phyloP scores from a whole-genome alignment of 2,797 vertebrate genomes.

The Esox masquinongy region DNA sequence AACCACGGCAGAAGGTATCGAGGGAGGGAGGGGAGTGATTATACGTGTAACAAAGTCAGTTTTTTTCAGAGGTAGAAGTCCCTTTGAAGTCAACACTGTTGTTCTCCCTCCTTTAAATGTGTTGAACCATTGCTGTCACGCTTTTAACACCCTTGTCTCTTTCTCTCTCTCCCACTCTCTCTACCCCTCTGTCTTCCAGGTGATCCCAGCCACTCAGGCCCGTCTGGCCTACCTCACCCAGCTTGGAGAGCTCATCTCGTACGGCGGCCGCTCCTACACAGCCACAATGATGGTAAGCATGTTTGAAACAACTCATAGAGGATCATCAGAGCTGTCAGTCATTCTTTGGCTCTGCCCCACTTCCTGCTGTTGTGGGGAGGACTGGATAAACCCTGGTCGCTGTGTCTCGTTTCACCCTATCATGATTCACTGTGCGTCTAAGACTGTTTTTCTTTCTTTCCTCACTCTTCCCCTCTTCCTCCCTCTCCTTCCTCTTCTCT shows the following conservation, averaged over 20 bases:
- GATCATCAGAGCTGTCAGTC: background rate
- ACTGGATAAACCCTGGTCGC: background rate
- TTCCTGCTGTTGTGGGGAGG: background rate
- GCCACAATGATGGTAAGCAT: conserved; percentile 91
- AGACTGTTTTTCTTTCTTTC: background rate
- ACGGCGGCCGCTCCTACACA: conserved; percentile 90
- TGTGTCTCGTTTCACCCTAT: background rate
- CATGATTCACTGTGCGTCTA: background rate
- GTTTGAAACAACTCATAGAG: background rate
- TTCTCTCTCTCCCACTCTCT: background rate
- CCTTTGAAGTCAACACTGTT: background rate
- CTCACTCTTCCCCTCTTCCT: background rate
- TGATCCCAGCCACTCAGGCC: conserved; percentile 86
- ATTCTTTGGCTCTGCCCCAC: background rate
- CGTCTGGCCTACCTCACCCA: conserved; percentile 94
- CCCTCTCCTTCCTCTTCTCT: too few species aligned
- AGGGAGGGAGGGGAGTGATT: conserved; percentile 9
- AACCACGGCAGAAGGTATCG: conserved; percentile 95
- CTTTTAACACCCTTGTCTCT: background rate
- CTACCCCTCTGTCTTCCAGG: conserved; percentile 61
- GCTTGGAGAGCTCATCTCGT: conserved; percentile 94
- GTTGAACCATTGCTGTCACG: background rate
- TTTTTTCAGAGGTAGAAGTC: background rate
- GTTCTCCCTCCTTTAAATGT: background rate
- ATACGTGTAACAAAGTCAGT: background rate